These are phyloP conservation scores for Myotis davidii DNA, from an alignment of 2,113 vertebrate species.

Conservation along the genomic window DNA sequence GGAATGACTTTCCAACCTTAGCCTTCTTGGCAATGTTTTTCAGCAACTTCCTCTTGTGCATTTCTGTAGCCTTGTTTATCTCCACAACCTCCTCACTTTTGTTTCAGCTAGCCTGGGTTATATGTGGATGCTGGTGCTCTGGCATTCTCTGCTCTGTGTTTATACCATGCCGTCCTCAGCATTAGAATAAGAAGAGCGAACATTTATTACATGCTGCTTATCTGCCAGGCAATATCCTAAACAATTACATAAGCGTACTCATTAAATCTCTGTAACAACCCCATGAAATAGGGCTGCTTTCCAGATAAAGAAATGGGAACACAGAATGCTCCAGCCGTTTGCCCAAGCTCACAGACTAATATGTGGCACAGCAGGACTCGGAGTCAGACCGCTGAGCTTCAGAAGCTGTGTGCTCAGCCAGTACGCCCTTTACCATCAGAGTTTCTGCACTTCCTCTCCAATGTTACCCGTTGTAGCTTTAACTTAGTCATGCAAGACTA, in stretches of 20 bases:
- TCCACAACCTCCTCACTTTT: neutral
- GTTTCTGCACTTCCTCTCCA: neutral
- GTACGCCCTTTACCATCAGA: neutral
- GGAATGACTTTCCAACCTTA: neutral
- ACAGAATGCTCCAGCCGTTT: neutral
- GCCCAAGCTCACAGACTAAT: neutral
- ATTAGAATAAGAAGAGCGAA: neutral
- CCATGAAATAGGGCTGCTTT: neutral
- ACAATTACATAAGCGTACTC: neutral
- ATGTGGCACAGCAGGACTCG: neutral
- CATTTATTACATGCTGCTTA: neutral
- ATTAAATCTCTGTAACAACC: neutral
- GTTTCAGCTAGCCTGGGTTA: neutral
- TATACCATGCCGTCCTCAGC: neutral
- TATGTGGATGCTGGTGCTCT: neutral
- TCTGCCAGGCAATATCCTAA: neutral
- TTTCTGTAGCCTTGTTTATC: constrained; percentile 28
- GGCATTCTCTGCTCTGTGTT: neutral
- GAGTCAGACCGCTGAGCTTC: neutral
- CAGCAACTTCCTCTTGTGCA: neutral
- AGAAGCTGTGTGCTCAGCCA: neutral
- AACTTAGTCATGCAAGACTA: neutral
- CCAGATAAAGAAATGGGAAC: neutral
- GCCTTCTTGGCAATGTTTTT: neutral
- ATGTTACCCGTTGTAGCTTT: neutral